Conservation (phyloP, 2,888 invertebrate genomes). For the Lycophotia porphyrea region DNA sequence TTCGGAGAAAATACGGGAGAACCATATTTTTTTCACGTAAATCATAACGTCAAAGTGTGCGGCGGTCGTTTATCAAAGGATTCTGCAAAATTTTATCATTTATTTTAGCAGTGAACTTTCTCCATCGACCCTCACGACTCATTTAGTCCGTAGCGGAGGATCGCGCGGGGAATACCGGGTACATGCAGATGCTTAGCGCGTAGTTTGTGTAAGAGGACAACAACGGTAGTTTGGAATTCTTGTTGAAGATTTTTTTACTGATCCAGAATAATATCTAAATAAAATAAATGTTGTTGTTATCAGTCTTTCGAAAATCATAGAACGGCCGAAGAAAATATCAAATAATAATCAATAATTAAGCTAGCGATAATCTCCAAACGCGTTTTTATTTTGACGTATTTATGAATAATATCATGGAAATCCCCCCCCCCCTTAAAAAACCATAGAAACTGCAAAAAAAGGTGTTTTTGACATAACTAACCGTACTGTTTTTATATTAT, state of each 20-base stretch:
- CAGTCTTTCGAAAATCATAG: neutral
- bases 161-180: neutral
- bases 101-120: slow-evolving; percentile 44
- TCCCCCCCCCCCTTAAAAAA: neutral
- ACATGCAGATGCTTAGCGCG: slow-evolving; percentile 15
- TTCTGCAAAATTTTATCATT: slow-evolving; percentile 60
- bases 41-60: slow-evolving; percentile 44
- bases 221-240: neutral
- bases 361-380: too few species aligned
- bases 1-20: slow-evolving; percentile 17
- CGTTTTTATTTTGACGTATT: neutral
- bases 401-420: neutral
- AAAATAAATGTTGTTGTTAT: neutral
- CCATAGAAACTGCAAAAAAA: neutral
- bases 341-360: neutral
- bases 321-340: neutral
- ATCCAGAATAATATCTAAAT: neutral
- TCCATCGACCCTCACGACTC: slow-evolving; percentile 47
- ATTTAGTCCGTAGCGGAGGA: slow-evolving; percentile 28
- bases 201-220: neutral
- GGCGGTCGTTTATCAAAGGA: slow-evolving; percentile 49
- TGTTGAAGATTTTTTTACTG: neutral
- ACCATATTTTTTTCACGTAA: slow-evolving; percentile 50
- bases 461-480: neutral
- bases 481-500: neutral